Evolutionary conservation across 2,113 vertebrate species (phyloP).

Genomic region (Plectropomus leopardus): DNA sequence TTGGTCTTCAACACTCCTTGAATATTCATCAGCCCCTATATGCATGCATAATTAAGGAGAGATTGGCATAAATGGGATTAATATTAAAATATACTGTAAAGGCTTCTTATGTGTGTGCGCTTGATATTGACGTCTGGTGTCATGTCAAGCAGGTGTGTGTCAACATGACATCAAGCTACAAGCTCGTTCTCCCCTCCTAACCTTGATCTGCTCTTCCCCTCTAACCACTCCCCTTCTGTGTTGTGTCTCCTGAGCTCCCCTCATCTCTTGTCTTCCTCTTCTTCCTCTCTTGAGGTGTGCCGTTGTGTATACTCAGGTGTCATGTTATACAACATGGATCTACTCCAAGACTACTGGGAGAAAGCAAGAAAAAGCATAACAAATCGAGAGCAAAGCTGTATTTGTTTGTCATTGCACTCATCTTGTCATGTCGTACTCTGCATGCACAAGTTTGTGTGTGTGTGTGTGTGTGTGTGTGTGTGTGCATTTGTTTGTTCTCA

Average conservation of each 20-base stretch:
- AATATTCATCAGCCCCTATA: conserved; percentile 56
- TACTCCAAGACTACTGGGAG: conserved; percentile 26
- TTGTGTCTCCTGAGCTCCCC: conserved; percentile 34
- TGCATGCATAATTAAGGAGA: conserved; percentile 61
- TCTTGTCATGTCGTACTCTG: conserved; percentile 52
- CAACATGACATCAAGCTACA: conserved; percentile 37
- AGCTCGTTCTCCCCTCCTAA: conserved; percentile 15
- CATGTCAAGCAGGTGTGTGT: conserved; percentile 37
- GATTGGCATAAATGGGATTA: conserved; percentile 36
- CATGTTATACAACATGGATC: conserved; percentile 48
- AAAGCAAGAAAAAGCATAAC: conserved; percentile 9
- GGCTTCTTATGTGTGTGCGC: conserved; percentile 1
- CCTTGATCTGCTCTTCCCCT: conserved; percentile 41
- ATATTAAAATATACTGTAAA: conserved; percentile 57
- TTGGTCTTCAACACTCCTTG: conserved; percentile 35
- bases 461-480: conserved; percentile 7
- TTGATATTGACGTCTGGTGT: conserved; percentile 16
- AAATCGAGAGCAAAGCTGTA: conserved; percentile 30
- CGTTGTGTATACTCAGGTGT: conserved; percentile 59
- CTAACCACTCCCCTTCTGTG: conserved; percentile 51
- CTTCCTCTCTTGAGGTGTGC: conserved; percentile 49
- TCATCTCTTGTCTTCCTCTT: conserved; percentile 36
- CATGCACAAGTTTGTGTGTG: conserved; percentile 20
- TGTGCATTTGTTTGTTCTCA: conserved; percentile 48
- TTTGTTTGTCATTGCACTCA: conserved; percentile 56